These are phyloP conservation scores for Pelobates cultripes DNA, from an alignment of 2,797 vertebrate species.

Conservation along the genomic window DNA sequence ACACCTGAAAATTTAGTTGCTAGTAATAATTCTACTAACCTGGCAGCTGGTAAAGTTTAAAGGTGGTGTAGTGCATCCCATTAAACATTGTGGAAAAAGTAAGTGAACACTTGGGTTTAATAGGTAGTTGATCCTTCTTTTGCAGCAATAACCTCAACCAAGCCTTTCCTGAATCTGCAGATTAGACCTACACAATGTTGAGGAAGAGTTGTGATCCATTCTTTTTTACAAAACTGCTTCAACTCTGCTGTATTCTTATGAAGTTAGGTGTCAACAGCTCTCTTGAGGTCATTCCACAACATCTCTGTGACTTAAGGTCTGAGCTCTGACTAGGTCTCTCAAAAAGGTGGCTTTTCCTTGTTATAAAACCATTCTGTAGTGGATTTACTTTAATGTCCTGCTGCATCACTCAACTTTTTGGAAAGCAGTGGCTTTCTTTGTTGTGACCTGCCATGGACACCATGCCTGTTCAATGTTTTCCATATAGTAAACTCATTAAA, in stretches of 20 bases:
- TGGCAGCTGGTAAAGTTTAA: too few relatives aligned
- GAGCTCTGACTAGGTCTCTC: not conserved
- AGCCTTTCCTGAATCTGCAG: too few relatives aligned
- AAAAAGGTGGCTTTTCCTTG: not conserved
- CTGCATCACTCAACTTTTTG: not conserved
- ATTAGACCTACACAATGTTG: not conserved
- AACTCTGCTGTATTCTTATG: not conserved
- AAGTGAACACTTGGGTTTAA: too few relatives aligned
- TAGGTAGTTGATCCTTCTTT: too few relatives aligned
- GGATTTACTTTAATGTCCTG: not conserved
- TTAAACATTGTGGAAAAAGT: too few relatives aligned
- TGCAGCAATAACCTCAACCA: too few relatives aligned
- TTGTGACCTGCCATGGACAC: not conserved
- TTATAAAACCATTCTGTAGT: not conserved
- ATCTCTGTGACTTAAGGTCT: not conserved
- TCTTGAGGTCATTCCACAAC: not conserved
- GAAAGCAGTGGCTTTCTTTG: not conserved
- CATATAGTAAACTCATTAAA: not conserved
- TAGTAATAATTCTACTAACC: too few relatives aligned
- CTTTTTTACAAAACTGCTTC: not conserved
- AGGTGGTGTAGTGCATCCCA: too few relatives aligned
- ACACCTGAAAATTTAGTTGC: too few relatives aligned
- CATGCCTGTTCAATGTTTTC: not conserved
- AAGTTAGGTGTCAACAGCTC: not conserved
- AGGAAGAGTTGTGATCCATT: not conserved